phyloP scores from a whole-genome alignment of 2,888 invertebrate genomes.

The Dryomyza anilis region DNA sequence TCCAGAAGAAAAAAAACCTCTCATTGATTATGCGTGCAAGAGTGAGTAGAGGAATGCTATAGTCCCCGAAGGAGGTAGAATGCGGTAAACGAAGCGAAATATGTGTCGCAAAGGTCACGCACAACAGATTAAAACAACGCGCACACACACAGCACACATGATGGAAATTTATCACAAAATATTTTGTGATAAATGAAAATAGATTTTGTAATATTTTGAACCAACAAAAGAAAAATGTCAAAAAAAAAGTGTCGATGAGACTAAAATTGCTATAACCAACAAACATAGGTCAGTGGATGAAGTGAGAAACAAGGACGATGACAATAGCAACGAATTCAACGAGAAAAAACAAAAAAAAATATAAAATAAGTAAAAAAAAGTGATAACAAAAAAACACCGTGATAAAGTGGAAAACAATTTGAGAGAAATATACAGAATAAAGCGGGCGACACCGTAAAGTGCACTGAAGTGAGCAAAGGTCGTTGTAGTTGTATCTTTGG shows the following conservation, averaged over 20 bases:
- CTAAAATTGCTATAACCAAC: not conserved
- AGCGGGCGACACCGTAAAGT: not conserved
- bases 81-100: no score
- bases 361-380: not conserved
- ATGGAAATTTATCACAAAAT: no score
- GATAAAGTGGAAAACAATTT: not conserved
- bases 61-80: no score
- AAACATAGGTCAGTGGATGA: not conserved
- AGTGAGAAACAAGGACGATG: not conserved
- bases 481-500: not conserved
- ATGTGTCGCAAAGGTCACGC: no score
- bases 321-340: no score
- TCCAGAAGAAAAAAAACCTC: no score
- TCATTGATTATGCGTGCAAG: no score
- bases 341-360: not conserved
- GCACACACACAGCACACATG: no score
- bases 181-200: no score
- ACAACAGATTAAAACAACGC: no score
- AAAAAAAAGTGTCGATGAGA: not conserved
- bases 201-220: no score
- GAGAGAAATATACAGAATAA: not conserved
- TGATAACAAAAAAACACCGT: not conserved
- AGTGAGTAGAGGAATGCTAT: no score
- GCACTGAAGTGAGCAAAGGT: not conserved
- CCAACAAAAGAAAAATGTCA: not conserved